These are phyloP conservation scores for Alligator mississippiensis DNA, from an alignment of 2,113 vertebrate genomes.

Conservation along the genomic window DNA sequence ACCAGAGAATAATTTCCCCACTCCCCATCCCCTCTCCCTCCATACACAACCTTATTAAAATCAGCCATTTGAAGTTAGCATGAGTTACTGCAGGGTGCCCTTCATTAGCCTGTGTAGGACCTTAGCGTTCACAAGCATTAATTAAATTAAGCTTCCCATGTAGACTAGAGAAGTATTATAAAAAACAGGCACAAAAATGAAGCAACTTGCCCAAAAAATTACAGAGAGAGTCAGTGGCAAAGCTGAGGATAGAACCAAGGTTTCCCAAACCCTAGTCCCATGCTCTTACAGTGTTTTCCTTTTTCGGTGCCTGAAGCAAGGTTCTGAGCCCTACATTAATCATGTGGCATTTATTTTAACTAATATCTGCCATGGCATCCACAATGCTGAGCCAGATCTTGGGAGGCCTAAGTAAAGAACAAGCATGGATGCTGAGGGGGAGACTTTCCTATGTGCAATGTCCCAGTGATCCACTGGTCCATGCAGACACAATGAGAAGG, in stretches of 20 bases:
- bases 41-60: fast-evolving
- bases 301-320: not conserved
- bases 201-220: not conserved
- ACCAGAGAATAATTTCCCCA: not conserved
- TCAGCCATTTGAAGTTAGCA: not conserved
- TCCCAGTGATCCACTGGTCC: not conserved
- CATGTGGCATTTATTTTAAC: not conserved
- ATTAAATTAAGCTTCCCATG: not conserved
- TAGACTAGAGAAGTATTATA: fast-evolving
- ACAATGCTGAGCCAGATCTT: not conserved
- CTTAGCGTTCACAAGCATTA: not conserved
- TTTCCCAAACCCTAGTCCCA: not conserved
- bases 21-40: not conserved
- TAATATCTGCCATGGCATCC: not conserved
- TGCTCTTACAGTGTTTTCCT: not conserved
- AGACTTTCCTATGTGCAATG: not conserved
- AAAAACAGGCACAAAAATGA: not conserved
- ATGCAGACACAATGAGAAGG: not conserved
- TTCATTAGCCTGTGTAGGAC: not conserved
- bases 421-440: not conserved
- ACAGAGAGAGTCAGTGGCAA: not conserved
- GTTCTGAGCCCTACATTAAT: not conserved
- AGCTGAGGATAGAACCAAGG: not conserved
- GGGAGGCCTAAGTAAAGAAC: not conserved
- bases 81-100: not conserved